A percentile compares a stretch with the other conserved stretches of the same genome.
Evolutionary conservation across 2,888 invertebrate genomes (phyloP).

Genomic region (Druceiella hillmani): DNA sequence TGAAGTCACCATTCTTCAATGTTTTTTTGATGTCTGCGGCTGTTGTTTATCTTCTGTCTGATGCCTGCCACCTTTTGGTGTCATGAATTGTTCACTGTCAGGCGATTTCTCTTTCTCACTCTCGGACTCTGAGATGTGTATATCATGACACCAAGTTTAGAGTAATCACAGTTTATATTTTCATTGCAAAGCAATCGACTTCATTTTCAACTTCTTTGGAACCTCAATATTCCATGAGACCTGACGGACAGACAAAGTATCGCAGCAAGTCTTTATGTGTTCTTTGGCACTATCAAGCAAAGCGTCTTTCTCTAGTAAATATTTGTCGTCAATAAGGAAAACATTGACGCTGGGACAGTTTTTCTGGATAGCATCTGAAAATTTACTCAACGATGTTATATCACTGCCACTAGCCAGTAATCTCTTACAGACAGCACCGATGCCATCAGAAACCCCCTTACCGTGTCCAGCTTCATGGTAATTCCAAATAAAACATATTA

Average conservation of each 20-base stretch:
- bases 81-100: too few species aligned
- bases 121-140: slow-evolving; percentile 4
- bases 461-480: slow-evolving; percentile 11
- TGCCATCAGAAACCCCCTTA: slow-evolving; percentile 9
- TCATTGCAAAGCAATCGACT: too few species aligned
- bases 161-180: slow-evolving; percentile 9
- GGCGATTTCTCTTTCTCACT: too few species aligned
- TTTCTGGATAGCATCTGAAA: slow-evolving; percentile 7
- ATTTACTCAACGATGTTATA: slow-evolving; percentile 6
- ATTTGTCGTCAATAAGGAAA: slow-evolving; percentile 11
- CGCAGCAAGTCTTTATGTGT: slow-evolving; percentile 11
- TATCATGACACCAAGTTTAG: slow-evolving; percentile 6
- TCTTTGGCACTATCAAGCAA: slow-evolving; percentile 10
- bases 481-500: slow-evolving; percentile 27
- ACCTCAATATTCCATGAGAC: slow-evolving; percentile 10
- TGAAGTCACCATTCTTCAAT: slow-evolving; percentile 10
- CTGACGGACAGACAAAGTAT: slow-evolving; percentile 13
- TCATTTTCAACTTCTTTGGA: too few species aligned
- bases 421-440: not conserved
- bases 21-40: slow-evolving; percentile 4
- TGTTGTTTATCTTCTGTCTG: too few species aligned
- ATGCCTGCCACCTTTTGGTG: too few species aligned
- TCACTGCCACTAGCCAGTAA: slow-evolving; percentile 7
- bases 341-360: slow-evolving; percentile 6
- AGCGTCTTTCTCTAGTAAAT: too few species aligned